phyloP scores from a whole-genome alignment of 2,888 invertebrate species.

The Hirudinaria manillensis region DNA sequence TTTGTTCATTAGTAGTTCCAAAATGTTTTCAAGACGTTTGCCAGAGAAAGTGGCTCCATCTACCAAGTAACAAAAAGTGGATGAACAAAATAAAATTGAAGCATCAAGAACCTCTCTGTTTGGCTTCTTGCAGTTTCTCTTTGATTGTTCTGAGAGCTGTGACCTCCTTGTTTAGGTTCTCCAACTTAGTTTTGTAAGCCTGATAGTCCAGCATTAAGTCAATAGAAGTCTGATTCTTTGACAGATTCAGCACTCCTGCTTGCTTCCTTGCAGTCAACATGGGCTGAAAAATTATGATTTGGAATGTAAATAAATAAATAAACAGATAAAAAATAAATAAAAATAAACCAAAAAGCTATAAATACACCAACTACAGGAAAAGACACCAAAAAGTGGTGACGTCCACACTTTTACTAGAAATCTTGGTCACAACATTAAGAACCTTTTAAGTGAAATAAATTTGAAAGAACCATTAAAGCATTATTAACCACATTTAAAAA shows the following conservation, averaged over 20 bases:
- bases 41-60: too few species aligned
- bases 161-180: constrained; percentile 77
- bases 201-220: constrained; percentile 85
- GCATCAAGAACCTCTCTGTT: constrained; percentile 48
- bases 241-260: background rate
- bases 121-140: constrained; percentile 71
- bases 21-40: too few species aligned
- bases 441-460: too few species aligned
- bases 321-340: background rate
- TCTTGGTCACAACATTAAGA: too few species aligned
- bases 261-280: background rate
- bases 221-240: constrained; percentile 64
- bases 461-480: too few species aligned
- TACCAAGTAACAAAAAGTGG: too few species aligned
- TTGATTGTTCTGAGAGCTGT: constrained; percentile 74
- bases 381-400: too few species aligned
- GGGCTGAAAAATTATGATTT: background rate
- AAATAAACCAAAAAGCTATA: background rate
- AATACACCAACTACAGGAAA: background rate
- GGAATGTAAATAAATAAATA: background rate
- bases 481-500: too few species aligned
- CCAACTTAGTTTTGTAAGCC: constrained; percentile 79
- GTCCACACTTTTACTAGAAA: background rate
- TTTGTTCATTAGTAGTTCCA: background rate
- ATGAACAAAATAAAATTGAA: background rate